Percentiles rank a stretch among this genome's conserved stretches.
phyloP scores from a whole-genome alignment of 2,888 invertebrate species.

The Cephus pygmeus region DNA sequence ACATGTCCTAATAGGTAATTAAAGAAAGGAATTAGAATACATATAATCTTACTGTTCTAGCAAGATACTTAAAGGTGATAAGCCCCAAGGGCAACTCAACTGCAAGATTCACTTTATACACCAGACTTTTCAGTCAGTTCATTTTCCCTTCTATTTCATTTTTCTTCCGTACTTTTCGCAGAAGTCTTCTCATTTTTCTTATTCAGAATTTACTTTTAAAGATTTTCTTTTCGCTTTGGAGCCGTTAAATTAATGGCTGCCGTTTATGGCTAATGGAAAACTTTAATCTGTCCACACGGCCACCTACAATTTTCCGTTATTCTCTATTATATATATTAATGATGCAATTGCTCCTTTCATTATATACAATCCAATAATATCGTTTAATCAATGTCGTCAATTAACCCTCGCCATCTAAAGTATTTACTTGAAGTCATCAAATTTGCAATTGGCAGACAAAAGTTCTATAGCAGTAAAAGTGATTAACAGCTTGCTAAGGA shows the following conservation, averaged over 20 bases:
- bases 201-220: neutral
- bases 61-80: neutral
- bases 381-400: neutral
- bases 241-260: neutral
- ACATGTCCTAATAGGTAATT: neutral
- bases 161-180: neutral
- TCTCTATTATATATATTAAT: neutral
- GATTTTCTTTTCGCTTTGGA: neutral
- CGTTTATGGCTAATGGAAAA: neutral
- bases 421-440: neutral
- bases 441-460: neutral
- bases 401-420: neutral
- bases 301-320: neutral
- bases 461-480: neutral
- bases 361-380: neutral
- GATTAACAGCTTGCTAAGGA: neutral
- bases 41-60: neutral
- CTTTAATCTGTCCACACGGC: neutral
- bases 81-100: neutral
- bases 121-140: neutral
- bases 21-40: neutral
- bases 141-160: neutral
- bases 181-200: neutral
- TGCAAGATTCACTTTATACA: neutral
- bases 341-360: neutral